Evolutionary conservation across 2,797 vertebrate species (phyloP), one percentile per base, ranked within the genome.

Genomic region (Melanotaenia boesemani): DNA sequence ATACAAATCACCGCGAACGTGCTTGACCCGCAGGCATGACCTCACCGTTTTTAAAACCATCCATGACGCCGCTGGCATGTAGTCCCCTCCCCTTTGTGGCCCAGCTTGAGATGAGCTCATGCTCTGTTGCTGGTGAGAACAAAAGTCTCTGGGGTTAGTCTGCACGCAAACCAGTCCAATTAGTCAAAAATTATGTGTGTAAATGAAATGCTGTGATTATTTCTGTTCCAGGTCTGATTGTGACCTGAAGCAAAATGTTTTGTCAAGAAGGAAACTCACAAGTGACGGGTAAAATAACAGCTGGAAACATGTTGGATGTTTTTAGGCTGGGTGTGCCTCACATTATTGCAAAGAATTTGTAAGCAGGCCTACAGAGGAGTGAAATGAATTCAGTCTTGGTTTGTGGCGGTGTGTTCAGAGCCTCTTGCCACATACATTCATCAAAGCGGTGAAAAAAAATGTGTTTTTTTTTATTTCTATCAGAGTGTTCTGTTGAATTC

Each of bases 81-180:
- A 37, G 50, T 12, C 48, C 16, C 79, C 58, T 26, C 70, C 64
- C 41, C 1, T 58, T 20, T 48, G 28, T 61, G 61, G 37, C 62
- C 66, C 85, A 86, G 87, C 79, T 83, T 84, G 63, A 59, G 74
- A 86, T 91, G 87, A 93, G 83, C 76, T 91, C 89, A 92, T 84
- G 7, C 72, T 79, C 71, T 16, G 77, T 55, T 67, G 61, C 63
- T 77, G 67, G 64, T 28, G 46, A 77, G 63, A 69, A 67, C 6
- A 5, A n/a, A 37, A 16, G 44, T 74, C 86, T 72, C 63, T n/a
- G 15, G 80, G 74, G 86, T 9, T 28, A 70, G 10, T 61, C 20
- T 67, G 67, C 34, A 71, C 61, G 63, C 81, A 68, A 56, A n/a
- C 37, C 18, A 28, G 69, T 82, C 56, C 36, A 58, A 36, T 85